Conservation (phyloP, 2,888 invertebrate species). For the Lordiphosa fenestrarum region DNA sequence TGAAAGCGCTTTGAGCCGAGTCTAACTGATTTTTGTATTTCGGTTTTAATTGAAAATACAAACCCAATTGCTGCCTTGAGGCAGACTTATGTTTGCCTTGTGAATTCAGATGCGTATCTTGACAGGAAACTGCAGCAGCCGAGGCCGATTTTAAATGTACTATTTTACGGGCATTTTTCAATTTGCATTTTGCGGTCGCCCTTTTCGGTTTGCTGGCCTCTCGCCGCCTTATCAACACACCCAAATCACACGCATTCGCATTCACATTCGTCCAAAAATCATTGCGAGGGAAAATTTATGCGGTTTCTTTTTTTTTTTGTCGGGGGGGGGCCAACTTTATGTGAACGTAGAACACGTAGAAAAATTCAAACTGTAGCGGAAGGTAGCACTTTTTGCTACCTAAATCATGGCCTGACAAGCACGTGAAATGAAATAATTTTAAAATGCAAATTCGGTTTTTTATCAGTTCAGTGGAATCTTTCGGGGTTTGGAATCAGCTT, state of each 20-base stretch:
- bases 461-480: conserved; percentile 8
- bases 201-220: conserved; percentile 34
- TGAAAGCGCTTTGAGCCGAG: conserved; percentile 28
- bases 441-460: conserved; percentile 64
- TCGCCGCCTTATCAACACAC: conserved; percentile 53
- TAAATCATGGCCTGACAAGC: conserved; percentile 70
- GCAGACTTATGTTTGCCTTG: conserved; percentile 7
- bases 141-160: conserved; percentile 52
- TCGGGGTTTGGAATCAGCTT: conserved; percentile 2
- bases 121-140: conserved; percentile 27
- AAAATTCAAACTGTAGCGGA: conserved; percentile 21
- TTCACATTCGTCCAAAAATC: conserved; percentile 47
- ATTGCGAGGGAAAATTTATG: conserved; percentile 60
- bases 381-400: conserved; percentile 53
- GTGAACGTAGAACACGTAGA: conserved; percentile 36
- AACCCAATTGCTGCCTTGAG: conserved; percentile 26
- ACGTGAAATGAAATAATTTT: conserved; percentile 73
- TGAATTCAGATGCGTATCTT: conserved; percentile 24
- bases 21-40: conserved; percentile 31
- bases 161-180: conserved; percentile 59
- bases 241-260: conserved; percentile 66
- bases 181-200: conserved; percentile 61
- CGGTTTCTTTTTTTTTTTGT: conserved; percentile 34
- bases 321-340: conserved; percentile 24
- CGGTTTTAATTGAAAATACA: conserved; percentile 60